Percentiles rank a stretch among this genome's conserved stretches.
phyloP scores from a whole-genome alignment of 2,888 invertebrate genomes.

The Desoria tigrina region DNA sequence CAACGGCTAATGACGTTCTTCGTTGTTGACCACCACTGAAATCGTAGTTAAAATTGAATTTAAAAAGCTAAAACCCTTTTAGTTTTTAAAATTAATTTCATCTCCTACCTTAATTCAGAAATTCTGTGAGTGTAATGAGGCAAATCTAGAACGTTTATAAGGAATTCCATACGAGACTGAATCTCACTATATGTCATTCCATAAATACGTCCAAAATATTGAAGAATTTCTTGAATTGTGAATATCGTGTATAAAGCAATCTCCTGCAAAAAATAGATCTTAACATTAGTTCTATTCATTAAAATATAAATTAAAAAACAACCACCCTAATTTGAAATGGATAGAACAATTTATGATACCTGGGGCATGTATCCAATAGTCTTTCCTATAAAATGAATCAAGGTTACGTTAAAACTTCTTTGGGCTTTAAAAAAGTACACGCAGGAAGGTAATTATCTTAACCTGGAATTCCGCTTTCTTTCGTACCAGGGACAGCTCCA shows the following conservation, averaged over 20 bases:
- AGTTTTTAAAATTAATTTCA: neutral
- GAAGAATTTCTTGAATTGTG: constrained; percentile 28
- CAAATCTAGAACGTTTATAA: constrained; percentile 24
- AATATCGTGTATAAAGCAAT: constrained; percentile 30
- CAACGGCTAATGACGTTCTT: constrained; percentile 57
- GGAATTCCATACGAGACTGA: constrained; percentile 5
- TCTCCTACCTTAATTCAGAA: constrained; percentile 54
- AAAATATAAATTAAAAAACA: no score
- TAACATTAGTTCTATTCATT: no score
- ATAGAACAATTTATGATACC: constrained; percentile 58
- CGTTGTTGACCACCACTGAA: constrained; percentile 58
- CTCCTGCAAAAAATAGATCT: constrained; percentile 56
- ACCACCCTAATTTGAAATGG: no score
- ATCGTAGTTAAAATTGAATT: no score
- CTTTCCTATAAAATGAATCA: no score
- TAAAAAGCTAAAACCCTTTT: no score
- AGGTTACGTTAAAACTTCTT: no score
- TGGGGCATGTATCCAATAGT: constrained; percentile 97
- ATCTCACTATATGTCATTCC: constrained; percentile 27
- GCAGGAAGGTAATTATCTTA: no score
- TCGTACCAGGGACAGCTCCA: constrained; percentile 56
- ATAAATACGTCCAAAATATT: constrained; percentile 37
- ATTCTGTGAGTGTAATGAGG: constrained; percentile 14
- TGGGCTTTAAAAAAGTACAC: no score
- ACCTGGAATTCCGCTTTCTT: constrained; percentile 57